Conservation (phyloP, 2,113 vertebrate genomes). For the Mola mola region DNA sequence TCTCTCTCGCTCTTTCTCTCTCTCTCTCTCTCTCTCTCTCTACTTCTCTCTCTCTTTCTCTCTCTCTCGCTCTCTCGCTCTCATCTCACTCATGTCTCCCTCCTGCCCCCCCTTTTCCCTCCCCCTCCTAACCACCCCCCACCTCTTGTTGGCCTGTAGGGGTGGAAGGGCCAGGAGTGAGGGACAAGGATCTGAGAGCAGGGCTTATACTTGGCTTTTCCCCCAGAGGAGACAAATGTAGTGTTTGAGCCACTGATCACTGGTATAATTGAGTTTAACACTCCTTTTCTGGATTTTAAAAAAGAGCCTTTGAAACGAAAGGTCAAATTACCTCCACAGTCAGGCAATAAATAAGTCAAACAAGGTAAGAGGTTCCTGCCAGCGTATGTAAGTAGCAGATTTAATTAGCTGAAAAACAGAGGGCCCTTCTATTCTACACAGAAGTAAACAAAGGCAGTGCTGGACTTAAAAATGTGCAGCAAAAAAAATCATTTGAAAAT, state of each 20-base stretch:
- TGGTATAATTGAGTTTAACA: constrained; percentile 84
- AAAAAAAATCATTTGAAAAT: constrained; percentile 29
- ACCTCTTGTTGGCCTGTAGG: constrained; percentile 40
- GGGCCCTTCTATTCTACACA: constrained; percentile 67
- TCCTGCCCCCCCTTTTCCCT: constrained; percentile 35
- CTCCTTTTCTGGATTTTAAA: constrained; percentile 80
- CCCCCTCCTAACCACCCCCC: constrained; percentile 51
- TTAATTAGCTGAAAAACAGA: constrained; percentile 81
- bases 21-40: constrained; percentile 35
- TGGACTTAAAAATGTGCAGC: constrained; percentile 27
- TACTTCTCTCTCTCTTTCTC: constrained; percentile 43
- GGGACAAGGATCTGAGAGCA: constrained; percentile 50
- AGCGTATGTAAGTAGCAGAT: constrained; percentile 82
- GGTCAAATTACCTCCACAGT: constrained; percentile 84
- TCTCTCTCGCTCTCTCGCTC: constrained; percentile 39
- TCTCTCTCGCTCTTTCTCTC: constrained; percentile 27
- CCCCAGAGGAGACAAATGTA: constrained; percentile 79
- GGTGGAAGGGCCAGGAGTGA: constrained; percentile 50
- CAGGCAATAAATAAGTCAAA: constrained; percentile 87
- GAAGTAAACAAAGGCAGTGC: constrained; percentile 42
- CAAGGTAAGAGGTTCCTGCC: constrained; percentile 82
- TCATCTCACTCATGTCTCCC: constrained; percentile 58
- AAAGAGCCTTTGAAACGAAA: constrained; percentile 81
- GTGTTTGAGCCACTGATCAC: constrained; percentile 83
- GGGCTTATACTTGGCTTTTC: constrained; percentile 50